A percentile compares a stretch with the other conserved stretches of the same genome.
These are phyloP conservation scores for Champsocephalus esox DNA, from an alignment of 2,797 vertebrate genomes.

Conservation along the genomic window DNA sequence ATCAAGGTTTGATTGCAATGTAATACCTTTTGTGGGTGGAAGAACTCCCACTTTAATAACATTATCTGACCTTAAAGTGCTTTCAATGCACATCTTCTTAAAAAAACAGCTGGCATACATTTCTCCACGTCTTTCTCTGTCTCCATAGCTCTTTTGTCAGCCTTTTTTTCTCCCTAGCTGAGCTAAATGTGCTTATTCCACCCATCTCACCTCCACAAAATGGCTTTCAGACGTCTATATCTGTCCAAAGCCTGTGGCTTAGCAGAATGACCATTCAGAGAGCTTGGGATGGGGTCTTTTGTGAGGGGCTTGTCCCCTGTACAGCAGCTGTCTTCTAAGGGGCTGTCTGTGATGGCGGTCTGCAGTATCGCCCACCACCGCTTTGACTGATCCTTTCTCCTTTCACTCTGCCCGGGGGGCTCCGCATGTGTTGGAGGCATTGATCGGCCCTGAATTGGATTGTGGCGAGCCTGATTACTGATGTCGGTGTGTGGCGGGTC, in stretches of 20 bases:
- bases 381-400: conserved; percentile 67
- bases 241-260: conserved; percentile 47
- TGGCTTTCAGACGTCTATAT: conserved; percentile 59
- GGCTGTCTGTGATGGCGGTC: conserved; percentile 60
- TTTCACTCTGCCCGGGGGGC: conserved; percentile 67
- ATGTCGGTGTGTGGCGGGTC: conserved; percentile 76
- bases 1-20: conserved; percentile 66
- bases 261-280: conserved; percentile 62
- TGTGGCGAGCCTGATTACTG: conserved; percentile 80
- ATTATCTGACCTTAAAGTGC: conserved; percentile 55
- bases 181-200: conserved; percentile 59
- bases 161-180: conserved; percentile 20
- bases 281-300: conserved; percentile 47
- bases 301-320: conserved; percentile 44
- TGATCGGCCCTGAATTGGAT: conserved; percentile 83
- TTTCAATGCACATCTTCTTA: conserved; percentile 32
- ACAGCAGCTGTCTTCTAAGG: conserved; percentile 53
- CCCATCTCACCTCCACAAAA: conserved; percentile 56
- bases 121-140: conserved; percentile 13
- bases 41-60: conserved; percentile 50
- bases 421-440: conserved; percentile 76
- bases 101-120: conserved; percentile 19
- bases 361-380: conserved; percentile 56
- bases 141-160: conserved; percentile 36
- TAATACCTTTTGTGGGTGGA: conserved; percentile 47